Base-by-base conservation (phyloP, 2,888 invertebrate species). In the Drosophila lutescens region DNA sequence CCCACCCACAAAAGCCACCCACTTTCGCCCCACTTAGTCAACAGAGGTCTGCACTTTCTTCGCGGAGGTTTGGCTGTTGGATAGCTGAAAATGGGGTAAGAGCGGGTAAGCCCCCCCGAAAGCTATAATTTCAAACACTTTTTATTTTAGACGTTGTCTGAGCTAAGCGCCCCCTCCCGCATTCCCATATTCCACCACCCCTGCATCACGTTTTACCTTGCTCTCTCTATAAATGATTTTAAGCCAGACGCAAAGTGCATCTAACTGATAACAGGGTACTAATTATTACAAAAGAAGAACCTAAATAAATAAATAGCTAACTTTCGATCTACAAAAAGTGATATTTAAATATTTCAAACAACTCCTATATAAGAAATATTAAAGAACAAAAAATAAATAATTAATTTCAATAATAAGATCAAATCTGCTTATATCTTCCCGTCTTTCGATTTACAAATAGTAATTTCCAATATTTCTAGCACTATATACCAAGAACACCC, bases 81-180 rank as follows among this genome's bases (percentile, higher is more conserved):
- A 44, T 32, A 17, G 36, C 47, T 20, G 17, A 15, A 13, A 38
- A 10, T 2, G 10, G 34, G 38, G 26, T 8, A 1, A 30, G 44
- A 41, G 49, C 32, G 38, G 72, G 62, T 12, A 15, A 36, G 32
- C 17, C 32, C 51, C 20, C 20, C 9, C 20, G 49, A 30, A 50
- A 23, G 46, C 58, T 78, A 54, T 68, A 87, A 81, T 81, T 85
- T 61, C 62, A 61, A 61, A 61, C 63, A 69, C 49, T 62, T 72
- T 71, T 57, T 67, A 40, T 47, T 34, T 59, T 46, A 71, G 60
- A 38, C 36, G 43, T 40, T 40, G 66, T 56, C 70, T 57, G 12
- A 36, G 34, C 34, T 10, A 32, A 55, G 20, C 34, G 26, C 26
- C n/a, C 17, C 30, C 20, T 13, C 8, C 15, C 13, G 3, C 23